Conservation (phyloP, 2,797 vertebrate species). For the Oryzias sinensis region DNA sequence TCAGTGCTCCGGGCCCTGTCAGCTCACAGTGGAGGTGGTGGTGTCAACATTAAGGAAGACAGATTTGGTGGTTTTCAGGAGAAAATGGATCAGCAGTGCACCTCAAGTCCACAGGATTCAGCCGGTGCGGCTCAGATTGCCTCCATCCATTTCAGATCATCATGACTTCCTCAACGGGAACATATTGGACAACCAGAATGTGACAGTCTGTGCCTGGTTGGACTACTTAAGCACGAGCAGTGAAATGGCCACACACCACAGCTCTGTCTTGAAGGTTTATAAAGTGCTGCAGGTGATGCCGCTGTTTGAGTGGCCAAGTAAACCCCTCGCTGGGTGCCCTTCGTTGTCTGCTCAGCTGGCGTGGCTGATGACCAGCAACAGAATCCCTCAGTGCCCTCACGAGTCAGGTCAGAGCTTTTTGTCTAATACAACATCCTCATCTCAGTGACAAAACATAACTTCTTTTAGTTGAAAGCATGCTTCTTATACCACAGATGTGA, state of each 20-base stretch:
- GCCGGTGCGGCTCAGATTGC: slow-evolving; percentile 80
- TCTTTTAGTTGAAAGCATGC: neutral
- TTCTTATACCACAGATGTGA: slow-evolving; percentile 63
- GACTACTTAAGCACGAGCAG: slow-evolving; percentile 52
- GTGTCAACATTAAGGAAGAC: slow-evolving; percentile 79
- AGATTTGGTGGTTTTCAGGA: slow-evolving; percentile 83
- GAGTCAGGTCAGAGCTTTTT: slow-evolving; percentile 81
- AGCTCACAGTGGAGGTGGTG: slow-evolving; percentile 81
- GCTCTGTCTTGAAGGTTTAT: slow-evolving; percentile 74
- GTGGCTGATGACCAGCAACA: slow-evolving; percentile 78
- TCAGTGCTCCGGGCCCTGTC: slow-evolving; percentile 84
- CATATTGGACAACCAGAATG: slow-evolving; percentile 73
- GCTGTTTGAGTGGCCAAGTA: slow-evolving; percentile 76
- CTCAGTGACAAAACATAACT: neutral
- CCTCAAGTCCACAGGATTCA: slow-evolving; percentile 67
- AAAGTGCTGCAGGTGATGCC: slow-evolving; percentile 77
- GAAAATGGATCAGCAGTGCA: slow-evolving; percentile 79
- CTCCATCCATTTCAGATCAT: slow-evolving; percentile 81
- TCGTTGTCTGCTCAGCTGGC: slow-evolving; percentile 84
- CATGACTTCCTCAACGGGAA: slow-evolving; percentile 78
- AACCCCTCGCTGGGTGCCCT: slow-evolving; percentile 79
- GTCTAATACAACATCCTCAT: neutral
- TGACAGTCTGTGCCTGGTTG: slow-evolving; percentile 85
- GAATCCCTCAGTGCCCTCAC: slow-evolving; percentile 77
- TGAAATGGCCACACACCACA: slow-evolving; percentile 59